These are phyloP conservation scores for Drosophila teissieri DNA, from an alignment of 1,140 invertebrate genomes.

Conservation along the genomic window DNA sequence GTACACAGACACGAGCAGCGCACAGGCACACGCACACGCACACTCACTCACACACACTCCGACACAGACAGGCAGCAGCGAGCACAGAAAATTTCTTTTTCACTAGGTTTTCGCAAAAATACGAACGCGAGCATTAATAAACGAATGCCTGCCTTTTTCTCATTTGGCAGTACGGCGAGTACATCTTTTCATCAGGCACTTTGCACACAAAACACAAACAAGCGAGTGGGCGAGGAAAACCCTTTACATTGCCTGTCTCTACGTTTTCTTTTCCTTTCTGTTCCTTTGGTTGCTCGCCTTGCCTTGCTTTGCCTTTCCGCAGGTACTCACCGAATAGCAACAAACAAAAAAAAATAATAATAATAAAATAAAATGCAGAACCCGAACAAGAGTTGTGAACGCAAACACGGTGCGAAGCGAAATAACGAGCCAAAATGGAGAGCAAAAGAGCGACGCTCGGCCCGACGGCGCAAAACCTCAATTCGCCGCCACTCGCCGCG, in stretches of 20 bases:
- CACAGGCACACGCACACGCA: constrained; percentile 36
- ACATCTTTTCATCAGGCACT: constrained; percentile 3
- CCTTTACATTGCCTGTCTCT: neutral
- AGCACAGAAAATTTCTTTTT: constrained; percentile 78
- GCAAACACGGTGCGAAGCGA: constrained; percentile 80
- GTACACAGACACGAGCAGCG: constrained; percentile 30
- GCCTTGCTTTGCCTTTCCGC: neutral
- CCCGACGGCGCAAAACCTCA: constrained; percentile 16
- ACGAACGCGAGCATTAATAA: constrained; percentile 62
- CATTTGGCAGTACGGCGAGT: constrained; percentile 29
- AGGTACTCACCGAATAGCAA: constrained; percentile 46
- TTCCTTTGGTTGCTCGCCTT: neutral
- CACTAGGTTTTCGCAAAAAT: constrained; percentile 60
- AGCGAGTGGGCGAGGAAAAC: constrained; percentile 3
- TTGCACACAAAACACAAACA: neutral
- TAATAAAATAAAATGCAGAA: constrained; percentile 83
- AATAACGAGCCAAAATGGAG: constrained; percentile 79
- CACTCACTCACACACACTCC: constrained; percentile 27
- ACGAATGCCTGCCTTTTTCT: constrained; percentile 45
- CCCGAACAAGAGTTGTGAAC: constrained; percentile 80
- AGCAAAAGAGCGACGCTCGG: constrained; percentile 53
- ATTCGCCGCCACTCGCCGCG: constrained; percentile 55
- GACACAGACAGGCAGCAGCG: constrained; percentile 22
- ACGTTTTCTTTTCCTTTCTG: neutral
- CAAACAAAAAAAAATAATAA: constrained; percentile 80